Percentiles rank a stretch among this genome's conserved stretches.
These are phyloP conservation scores for Morone saxatilis DNA, from an alignment of 2,113 vertebrate genomes.

Conservation along the genomic window DNA sequence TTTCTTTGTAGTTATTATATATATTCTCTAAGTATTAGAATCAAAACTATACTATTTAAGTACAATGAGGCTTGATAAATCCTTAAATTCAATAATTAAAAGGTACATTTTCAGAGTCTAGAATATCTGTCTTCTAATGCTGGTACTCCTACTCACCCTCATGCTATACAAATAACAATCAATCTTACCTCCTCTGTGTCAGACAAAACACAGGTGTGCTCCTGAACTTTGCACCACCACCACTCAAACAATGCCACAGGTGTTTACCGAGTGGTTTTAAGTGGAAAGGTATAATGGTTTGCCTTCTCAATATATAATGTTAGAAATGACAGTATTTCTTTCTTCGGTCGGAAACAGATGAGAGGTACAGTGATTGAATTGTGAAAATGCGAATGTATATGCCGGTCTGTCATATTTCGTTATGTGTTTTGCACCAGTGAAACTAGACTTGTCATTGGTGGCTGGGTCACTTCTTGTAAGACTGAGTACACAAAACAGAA, in stretches of 20 bases:
- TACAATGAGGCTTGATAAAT: not conserved
- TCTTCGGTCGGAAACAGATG: not conserved
- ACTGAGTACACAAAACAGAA: not conserved
- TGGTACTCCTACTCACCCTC: not conserved
- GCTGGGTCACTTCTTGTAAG: not conserved
- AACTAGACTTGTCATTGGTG: too few relatives aligned
- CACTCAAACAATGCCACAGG: slow-evolving; percentile 12
- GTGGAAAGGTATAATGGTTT: slow-evolving; percentile 3
- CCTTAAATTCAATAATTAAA: not conserved
- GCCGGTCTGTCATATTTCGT: not conserved
- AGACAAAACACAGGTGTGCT: slow-evolving; percentile 34
- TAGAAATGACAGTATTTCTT: not conserved
- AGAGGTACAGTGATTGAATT: not conserved
- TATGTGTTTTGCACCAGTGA: not conserved
- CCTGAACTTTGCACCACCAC: slow-evolving; percentile 21
- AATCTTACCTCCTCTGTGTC: slow-evolving; percentile 24
- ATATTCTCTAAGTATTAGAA: not conserved
- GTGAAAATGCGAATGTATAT: not conserved
- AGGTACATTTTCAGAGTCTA: not conserved
- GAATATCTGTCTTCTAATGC: not conserved
- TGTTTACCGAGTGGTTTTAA: slow-evolving; percentile 38
- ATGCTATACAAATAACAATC: slow-evolving; percentile 29
- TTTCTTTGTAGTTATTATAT: too few relatives aligned
- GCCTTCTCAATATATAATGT: not conserved
- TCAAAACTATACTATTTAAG: not conserved